Conservation (phyloP, 92 coral and sea anemone genomes). For the Siderastrea radians region DNA sequence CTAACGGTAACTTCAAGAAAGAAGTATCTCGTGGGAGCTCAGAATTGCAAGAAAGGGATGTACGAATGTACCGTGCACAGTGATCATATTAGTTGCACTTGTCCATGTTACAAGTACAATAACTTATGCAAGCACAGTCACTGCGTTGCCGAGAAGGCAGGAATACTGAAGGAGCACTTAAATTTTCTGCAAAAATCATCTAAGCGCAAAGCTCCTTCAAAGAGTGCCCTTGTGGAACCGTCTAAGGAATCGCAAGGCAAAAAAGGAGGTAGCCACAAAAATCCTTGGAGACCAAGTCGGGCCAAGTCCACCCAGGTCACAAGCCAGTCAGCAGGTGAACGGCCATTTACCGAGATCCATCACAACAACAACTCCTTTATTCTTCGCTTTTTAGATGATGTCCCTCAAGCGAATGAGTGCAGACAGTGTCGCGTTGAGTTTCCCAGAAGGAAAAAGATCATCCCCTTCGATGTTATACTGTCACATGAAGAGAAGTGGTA, state of each 20-base stretch:
- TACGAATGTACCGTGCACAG: conserved; percentile 56
- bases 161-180: conserved; percentile 45
- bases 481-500: conserved; percentile 57
- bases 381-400: conserved; percentile 38
- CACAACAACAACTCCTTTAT: conserved; percentile 18
- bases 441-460: conserved; percentile 34
- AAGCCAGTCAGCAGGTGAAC: too few species aligned
- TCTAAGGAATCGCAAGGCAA: too few species aligned
- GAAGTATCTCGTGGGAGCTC: conserved; percentile 60
- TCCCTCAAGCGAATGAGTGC: conserved; percentile 41
- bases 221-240: conserved; percentile 53
- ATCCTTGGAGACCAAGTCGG: too few species aligned
- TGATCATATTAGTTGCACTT: conserved; percentile 59
- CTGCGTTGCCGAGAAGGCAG: conserved; percentile 52
- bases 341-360: too few species aligned
- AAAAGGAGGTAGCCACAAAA: too few species aligned
- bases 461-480: conserved; percentile 28
- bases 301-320: too few species aligned
- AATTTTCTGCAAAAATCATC: conserved; percentile 31
- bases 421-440: conserved; percentile 53
- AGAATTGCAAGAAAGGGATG: conserved; percentile 54
- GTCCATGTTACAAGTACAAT: conserved; percentile 61
- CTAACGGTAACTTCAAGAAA: conserved; percentile 14
- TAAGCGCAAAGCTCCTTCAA: conserved; percentile 23
- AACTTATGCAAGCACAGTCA: conserved; percentile 60